Base-by-base conservation (phyloP, 2,888 invertebrate species). In the Nipponacmea schrenckii region DNA sequence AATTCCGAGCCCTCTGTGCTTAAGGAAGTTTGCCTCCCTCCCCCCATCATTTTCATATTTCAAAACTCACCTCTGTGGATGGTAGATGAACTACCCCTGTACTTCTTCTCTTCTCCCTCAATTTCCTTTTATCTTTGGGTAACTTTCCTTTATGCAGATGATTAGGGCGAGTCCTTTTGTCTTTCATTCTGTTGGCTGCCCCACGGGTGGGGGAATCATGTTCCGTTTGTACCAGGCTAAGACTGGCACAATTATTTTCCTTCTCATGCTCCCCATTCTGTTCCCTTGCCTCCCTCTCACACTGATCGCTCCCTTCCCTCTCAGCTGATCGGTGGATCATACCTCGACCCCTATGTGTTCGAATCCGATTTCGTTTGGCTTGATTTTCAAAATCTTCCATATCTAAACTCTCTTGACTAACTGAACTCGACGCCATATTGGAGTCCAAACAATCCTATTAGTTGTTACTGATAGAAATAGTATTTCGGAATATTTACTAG, bases 61-160 rank as follows among this genome's bases (percentile, higher is more conserved):
- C 39, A 1, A 62, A 56, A 80, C 86, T 85, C 83, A 91, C 91
- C 90, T 92, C 92, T 68, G 91, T 91, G 4, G 91, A 91, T 50
- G 91, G 91, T 71, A 92, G 86, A 84, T 92, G 92, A 70, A 92
- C 91, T 20, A 92, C 91, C 24, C 92, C 92, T 20, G 91, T 91
- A 79, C 91, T 91, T 71, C 92, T 87, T 76, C 92, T 85, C 81
- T 92, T 92, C 83, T 92, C 92, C 71, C 92, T 85, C 69, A 92
- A 85, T 85, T 92, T 92, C 82, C 92, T 89, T 72, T 92, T 89
- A 80, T 92, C 92, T 71, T 92, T 90, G 62, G 90, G 91, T 75
- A 90, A 89, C 79, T 91, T 91, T 31, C 91, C 91, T 81, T 91
- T 91, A 84, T 90, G 91, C 79, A 91, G 87, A 73, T 91, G 91